Base-by-base conservation (phyloP, 2,113 vertebrate genomes). In the Polyodon spathula region DNA sequence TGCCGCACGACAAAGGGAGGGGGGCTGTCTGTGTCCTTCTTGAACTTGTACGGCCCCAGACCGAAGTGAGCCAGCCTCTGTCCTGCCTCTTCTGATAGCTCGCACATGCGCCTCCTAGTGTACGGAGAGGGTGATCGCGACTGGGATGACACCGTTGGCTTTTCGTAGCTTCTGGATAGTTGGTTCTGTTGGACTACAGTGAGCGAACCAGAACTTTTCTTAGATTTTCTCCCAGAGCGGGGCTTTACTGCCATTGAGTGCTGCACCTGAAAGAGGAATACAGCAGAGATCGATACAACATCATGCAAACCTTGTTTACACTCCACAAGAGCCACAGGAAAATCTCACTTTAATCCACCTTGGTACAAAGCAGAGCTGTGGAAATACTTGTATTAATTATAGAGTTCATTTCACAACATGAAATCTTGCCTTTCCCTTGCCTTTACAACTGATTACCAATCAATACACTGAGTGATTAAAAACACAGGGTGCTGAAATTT, bases 71-170 rank as follows among this genome's bases (percentile, higher is more conserved):
- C 73, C 65, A 97, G 84, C 10, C 94, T 85, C 74, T 92, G 91
- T 54, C 83, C 66, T 64, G 88, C 68, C 59, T 92, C 92, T 69
- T 92, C 85, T 0, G 92, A 88, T 0, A 94, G 91, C 75, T 96
- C 88, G 74, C 94, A 97, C 92, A 98, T 99, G 58, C 87, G 86
- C 61, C 95, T 92, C 70, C 85, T 88, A 27, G 95, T 97, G 79
- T 99, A 97, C 0, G 96, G 95, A 5, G 96, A 96, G 11, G 88
- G 87, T 5, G 90, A 88, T 40, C 89, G 91, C 2, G 88, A 81
- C 72, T 77, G 83, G 44, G 94, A 99, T 44, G 95, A 89, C 62
- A 91, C 90, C 0, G 96, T 99, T 66, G 91, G 90, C 77, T 81
- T 87, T 70, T 89, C 84, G 27, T 97, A 98, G 72, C 75, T 81